Percentiles rank a stretch among this genome's conserved stretches.
These are phyloP conservation scores for Cebus imitator DNA, from an alignment of 2,113 vertebrate species.

Conservation along the genomic window DNA sequence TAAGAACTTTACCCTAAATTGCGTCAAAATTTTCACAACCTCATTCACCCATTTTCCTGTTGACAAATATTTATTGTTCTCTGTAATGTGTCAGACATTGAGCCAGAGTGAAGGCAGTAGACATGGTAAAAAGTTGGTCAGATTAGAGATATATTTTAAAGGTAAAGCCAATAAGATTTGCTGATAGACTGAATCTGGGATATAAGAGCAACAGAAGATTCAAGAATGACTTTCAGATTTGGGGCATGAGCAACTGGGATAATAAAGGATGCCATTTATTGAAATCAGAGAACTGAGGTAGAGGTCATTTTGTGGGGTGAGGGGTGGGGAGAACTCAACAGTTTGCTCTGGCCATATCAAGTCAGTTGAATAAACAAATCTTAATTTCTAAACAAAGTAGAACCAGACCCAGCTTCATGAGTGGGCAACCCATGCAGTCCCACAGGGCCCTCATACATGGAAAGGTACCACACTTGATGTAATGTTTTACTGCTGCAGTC, in stretches of 20 bases:
- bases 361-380: not conserved
- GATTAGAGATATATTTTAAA: not conserved
- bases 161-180: not conserved
- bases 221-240: not conserved
- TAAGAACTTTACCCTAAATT: not conserved
- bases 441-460: not conserved
- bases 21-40: not conserved
- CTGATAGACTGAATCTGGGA: not conserved
- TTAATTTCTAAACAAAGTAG: not conserved
- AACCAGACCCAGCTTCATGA: not conserved
- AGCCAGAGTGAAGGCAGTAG: not conserved
- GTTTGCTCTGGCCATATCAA: not conserved
- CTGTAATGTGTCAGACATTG: not conserved
- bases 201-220: not conserved
- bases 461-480: not conserved
- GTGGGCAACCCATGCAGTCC: fast-evolving
- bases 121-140: not conserved
- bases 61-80: not conserved
- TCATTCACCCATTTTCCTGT: not conserved
- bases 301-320: fast-evolving
- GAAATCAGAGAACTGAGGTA: not conserved
- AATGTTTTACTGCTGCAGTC: not conserved
- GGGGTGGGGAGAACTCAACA: fast-evolving
- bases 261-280: not conserved
- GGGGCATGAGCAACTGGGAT: not conserved